These are phyloP conservation scores for Catharus fuscescens DNA, from an alignment of 2,113 vertebrate genomes.

Conservation along the genomic window DNA sequence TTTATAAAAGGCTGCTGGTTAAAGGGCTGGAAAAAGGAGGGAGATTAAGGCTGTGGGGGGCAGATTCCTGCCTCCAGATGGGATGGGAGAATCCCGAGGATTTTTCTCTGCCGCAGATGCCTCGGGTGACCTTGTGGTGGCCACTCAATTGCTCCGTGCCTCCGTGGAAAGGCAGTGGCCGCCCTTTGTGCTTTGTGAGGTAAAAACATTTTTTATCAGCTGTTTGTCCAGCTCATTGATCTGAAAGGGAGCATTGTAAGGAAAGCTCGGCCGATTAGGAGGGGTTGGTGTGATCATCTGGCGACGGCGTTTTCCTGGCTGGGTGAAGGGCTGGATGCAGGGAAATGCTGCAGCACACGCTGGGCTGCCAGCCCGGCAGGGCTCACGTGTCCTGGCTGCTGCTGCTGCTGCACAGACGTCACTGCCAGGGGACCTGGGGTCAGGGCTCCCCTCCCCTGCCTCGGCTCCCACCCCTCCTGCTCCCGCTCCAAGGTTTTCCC, in stretches of 20 bases:
- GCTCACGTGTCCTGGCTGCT: background rate
- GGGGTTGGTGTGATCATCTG: background rate
- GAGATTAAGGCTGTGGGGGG: background rate
- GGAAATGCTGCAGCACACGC: background rate
- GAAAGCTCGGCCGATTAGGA: rapidly evolving
- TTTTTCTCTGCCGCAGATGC: background rate
- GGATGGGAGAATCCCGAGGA: background rate
- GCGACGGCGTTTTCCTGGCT: background rate
- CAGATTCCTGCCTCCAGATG: background rate
- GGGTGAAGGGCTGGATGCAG: background rate
- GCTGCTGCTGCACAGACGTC: background rate
- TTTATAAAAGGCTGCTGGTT: background rate
- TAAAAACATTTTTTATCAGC: background rate
- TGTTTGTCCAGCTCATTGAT: background rate
- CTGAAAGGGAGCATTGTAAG: background rate
- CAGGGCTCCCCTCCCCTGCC: background rate
- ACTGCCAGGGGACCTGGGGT: rapidly evolving
- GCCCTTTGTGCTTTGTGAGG: background rate
- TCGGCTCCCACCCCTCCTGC: background rate
- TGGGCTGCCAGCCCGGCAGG: background rate
- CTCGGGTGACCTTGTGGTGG: background rate
- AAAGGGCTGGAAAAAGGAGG: background rate
- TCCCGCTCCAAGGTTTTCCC: background rate
- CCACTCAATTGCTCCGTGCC: background rate
- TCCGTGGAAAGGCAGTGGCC: background rate